Conservation (phyloP, 2,888 invertebrate species). For the Lathronympha strigana region DNA sequence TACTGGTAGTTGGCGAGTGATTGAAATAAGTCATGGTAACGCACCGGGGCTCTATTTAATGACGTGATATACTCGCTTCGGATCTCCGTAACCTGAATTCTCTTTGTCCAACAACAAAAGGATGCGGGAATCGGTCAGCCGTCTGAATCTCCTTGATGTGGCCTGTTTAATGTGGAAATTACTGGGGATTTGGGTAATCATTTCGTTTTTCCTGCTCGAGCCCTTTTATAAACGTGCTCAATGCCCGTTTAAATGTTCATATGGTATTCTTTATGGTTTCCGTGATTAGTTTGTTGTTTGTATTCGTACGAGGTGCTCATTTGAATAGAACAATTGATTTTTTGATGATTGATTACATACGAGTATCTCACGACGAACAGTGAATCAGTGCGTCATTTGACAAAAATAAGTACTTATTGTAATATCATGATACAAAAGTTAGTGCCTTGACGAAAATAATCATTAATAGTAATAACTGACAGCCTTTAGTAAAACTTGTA, state of each 20-base stretch:
- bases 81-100: constrained; percentile 35
- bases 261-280: background rate
- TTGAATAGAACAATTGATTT: background rate
- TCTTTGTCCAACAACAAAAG: constrained; percentile 34
- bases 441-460: background rate
- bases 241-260: background rate
- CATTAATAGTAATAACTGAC: background rate
- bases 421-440: too few species aligned
- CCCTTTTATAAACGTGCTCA: constrained; percentile 7
- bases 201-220: background rate
- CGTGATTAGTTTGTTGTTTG: background rate
- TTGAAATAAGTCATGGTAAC: constrained; percentile 5
- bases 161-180: constrained; percentile 22
- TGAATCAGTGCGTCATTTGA: background rate
- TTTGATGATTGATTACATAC: background rate
- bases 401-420: too few species aligned
- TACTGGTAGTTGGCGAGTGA: background rate
- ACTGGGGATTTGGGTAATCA: constrained; percentile 14
- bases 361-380: background rate
- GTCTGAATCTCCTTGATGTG: constrained; percentile 38
- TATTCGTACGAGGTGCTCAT: background rate
- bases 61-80: constrained; percentile 34
- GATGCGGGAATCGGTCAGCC: constrained; percentile 16
- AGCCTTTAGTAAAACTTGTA: background rate
- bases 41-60: constrained; percentile 24